These are phyloP conservation scores for Agelastica alni DNA, from an alignment of 2,888 invertebrate species.

Conservation along the genomic window DNA sequence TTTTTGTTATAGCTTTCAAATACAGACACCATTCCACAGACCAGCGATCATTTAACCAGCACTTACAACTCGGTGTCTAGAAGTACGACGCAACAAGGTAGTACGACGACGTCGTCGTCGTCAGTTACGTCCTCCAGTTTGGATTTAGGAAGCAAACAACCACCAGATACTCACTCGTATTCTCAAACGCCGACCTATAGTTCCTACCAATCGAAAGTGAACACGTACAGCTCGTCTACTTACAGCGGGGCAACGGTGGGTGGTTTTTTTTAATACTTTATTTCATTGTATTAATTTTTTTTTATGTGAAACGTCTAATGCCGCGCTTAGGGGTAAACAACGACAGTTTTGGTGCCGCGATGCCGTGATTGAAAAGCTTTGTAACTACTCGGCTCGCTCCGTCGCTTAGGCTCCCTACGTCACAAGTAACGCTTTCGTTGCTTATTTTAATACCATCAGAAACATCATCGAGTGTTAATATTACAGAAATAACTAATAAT, in stretches of 20 bases:
- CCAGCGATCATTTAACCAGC: conserved; percentile 51
- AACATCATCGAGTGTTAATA: no score
- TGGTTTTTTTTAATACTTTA: not conserved
- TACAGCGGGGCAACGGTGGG: conserved; percentile 52
- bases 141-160: conserved; percentile 25
- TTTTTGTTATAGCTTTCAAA: conserved; percentile 49
- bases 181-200: conserved; percentile 56
- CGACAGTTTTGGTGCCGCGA: no score
- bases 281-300: not conserved
- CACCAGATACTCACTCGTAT: conserved; percentile 23
- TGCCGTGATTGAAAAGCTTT: no score
- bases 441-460: no score
- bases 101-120: conserved; percentile 46
- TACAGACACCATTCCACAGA: conserved; percentile 55
- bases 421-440: no score
- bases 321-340: no score
- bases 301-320: no score
- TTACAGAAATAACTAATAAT: no score
- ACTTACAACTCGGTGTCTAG: conserved; percentile 54
- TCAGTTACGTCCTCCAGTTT: conserved; percentile 42
- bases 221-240: conserved; percentile 47
- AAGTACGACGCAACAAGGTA: conserved; percentile 49
- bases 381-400: no score
- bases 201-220: conserved; percentile 52
- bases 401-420: no score